Evolutionary conservation across 1,140 invertebrate species (phyloP).

Genomic region (Octopus bimaculoides): DNA sequence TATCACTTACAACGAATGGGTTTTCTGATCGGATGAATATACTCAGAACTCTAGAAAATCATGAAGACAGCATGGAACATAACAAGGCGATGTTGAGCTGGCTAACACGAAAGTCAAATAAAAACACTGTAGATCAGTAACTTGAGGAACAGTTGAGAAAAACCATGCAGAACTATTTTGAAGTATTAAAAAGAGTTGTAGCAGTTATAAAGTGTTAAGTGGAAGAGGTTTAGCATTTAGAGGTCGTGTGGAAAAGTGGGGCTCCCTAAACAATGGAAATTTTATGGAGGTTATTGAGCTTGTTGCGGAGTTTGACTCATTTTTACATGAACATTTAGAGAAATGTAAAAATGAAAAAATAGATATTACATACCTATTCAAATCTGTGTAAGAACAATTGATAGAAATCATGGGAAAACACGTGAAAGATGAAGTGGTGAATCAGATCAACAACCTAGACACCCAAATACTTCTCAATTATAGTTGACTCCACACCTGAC

Average conservation of each 20-base stretch:
- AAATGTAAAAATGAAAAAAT: slow-evolving; percentile 3
- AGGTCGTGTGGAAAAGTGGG: not conserved
- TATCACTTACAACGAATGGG: slow-evolving; percentile 1
- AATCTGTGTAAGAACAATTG: not conserved
- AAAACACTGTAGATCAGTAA: not conserved
- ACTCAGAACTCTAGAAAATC: slow-evolving; percentile 1
- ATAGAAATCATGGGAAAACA: slow-evolving; percentile 7
- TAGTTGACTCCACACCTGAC: not conserved
- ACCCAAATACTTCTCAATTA: not conserved
- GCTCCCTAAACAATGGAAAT: slow-evolving; percentile 4
- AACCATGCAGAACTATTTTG: not conserved
- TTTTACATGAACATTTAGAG: not conserved
- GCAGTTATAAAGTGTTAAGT: not conserved
- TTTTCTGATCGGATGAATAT: slow-evolving; percentile 7
- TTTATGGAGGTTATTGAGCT: not conserved
- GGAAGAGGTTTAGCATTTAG: slow-evolving; percentile 1
- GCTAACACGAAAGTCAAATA: not conserved
- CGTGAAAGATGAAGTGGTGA: not conserved
- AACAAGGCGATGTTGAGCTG: not conserved
- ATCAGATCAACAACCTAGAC: not conserved
- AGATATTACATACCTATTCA: not conserved
- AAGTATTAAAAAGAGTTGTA: slow-evolving; percentile 2
- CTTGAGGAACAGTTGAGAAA: slow-evolving; percentile 2
- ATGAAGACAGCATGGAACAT: not conserved
- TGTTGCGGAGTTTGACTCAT: not conserved